Evolutionary conservation across 2,113 vertebrate species (phyloP).

Genomic region (Mobula hypostoma): DNA sequence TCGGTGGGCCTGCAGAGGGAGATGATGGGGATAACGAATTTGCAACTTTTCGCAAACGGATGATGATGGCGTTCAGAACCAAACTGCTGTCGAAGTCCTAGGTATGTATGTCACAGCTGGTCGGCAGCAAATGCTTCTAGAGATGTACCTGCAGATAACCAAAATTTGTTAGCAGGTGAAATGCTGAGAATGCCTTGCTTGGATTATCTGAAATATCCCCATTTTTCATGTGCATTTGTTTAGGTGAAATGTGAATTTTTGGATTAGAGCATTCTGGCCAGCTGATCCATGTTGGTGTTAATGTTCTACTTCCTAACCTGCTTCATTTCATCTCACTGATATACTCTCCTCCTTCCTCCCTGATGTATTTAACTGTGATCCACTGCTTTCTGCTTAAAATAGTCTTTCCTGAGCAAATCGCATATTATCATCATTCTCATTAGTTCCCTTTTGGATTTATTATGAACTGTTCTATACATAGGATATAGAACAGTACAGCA

Average conservation of each 20-base stretch:
- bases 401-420: background rate
- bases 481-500: too few species aligned
- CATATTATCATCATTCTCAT: background rate
- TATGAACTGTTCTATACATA: background rate
- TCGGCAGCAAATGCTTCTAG: background rate
- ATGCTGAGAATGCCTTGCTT: background rate
- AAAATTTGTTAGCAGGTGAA: background rate
- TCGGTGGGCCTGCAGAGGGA: slow-evolving; percentile 78
- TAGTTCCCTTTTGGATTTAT: background rate
- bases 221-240: background rate
- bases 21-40: slow-evolving; percentile 84
- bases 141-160: background rate
- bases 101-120: background rate
- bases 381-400: background rate
- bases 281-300: background rate
- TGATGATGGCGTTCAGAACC: slow-evolving; percentile 89
- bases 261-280: background rate
- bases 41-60: slow-evolving; percentile 89
- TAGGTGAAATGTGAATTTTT: too few species aligned
- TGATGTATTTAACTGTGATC: background rate
- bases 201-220: background rate
- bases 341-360: background rate
- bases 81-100: slow-evolving; percentile 31
- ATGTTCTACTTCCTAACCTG: background rate
- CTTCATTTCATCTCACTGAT: background rate